Evolutionary conservation across 2,797 vertebrate genomes (phyloP), one percentile per base, ranked within the genome.

Genomic region (Miichthys miiuy): DNA sequence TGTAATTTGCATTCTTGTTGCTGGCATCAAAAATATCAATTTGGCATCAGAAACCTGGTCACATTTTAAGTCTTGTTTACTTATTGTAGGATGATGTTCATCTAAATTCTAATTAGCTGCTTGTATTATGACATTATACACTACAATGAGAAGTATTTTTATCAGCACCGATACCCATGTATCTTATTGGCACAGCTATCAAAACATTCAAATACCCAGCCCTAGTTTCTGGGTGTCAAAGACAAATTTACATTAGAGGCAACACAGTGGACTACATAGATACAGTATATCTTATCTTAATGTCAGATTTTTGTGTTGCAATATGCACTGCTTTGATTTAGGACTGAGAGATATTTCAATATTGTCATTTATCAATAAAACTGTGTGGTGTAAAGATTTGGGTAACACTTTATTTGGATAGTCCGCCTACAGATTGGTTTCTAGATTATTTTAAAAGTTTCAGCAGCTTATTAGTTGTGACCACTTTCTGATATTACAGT

Each of bases 181-280:
- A 61, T 61, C 4, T 67, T 48, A 13, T 30, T 72, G 46, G 46
- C 18, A 68, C 13, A 2, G 6, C 9, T 57, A 71, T 47, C 0
- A 44, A 71, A 66, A 25, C n/a, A 4, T 23, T 52, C 21, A 52
- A 80, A 57, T 5, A 83, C 67, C 55, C 65, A 6, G 54, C 54
- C 48, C 30, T 0, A 6, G n/a, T 34, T 64, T 2, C 27, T 61
- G 17, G 0, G 42, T 46, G 64, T 20, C 3, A 1, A 79, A 68
- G 63, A 62, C 64, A 46, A 7, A 82, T 80, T 75, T 78, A 62
- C 67, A 58, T 46, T 58, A 44, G 48, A 72, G 38, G 30, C 50
- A 10, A 18, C 17, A 20, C n/a, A 23, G 21, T 73, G 38, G 21
- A 77, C 21, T 34, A 30, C 63, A 77, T 44, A 47, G 51, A 67